Base-by-base conservation (phyloP, 2,797 vertebrate genomes). In the Chanos chanos region DNA sequence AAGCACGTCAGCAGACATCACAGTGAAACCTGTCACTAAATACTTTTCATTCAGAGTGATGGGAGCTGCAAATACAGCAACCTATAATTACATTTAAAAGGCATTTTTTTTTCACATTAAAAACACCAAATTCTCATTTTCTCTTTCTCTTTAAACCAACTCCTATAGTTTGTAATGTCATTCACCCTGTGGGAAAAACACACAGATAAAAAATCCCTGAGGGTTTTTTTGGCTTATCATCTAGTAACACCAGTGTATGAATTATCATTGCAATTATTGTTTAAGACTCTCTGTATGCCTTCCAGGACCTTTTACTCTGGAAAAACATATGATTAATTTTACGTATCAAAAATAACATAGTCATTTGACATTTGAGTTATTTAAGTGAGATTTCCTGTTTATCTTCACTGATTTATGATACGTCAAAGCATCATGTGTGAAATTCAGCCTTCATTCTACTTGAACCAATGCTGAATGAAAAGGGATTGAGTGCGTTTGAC, bases 1-100 rank as follows among this genome's bases (percentile, higher is more conserved):
- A 56, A 67, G 41, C 55, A 65, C 58, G 58, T 61, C 8, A 41
- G 39, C n/a, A 64, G 40, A 45, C 9, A 47, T 47, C 25, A 40
- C 52, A 27, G 40, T 19, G 34, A 51, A 51, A 51, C 9, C 30
- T 24, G 48, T 58, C 52, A 47, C 63, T 53, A 59, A 39, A 49
- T 18, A 39, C 7, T 28, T 43, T 24, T 31, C 56, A 65, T 61
- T 21, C 7, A 18, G 5, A 56, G 36, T 28, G 50, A 10, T 27
- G 68, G 24, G 8, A 10, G 44, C 19, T 61, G 27, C 44, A 45
- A 31, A 30, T 9, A n/a, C 12, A 40, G 10, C 0, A 28, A 57
- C 34, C 22, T 25, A 21, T 28, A 56, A 48, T 61, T 43, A 28
- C 40, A 39, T 33, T 39, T 28, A 28, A 52, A 48, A 10, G 4